Base-by-base conservation (phyloP, 2,113 vertebrate species). In the Mesembrinibis cayennensis region DNA sequence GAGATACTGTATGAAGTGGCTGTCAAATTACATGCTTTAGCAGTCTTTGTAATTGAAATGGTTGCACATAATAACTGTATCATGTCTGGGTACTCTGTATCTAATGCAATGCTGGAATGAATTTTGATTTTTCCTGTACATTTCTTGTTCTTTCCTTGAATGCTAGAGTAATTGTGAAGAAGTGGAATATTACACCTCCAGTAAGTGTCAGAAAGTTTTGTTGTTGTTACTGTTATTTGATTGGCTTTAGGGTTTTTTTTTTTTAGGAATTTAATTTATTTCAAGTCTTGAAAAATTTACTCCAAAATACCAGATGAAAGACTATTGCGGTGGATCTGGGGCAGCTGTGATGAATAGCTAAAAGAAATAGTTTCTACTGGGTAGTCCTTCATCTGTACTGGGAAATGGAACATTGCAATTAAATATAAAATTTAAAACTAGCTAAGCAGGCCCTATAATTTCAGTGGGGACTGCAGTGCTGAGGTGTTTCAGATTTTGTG, bases 1-100 rank as follows among this genome's bases (percentile, higher is more conserved):
- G 65, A 95, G 83, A 83, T 76, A 23, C 49, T 91, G 23, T 42
- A 12, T 80, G 72, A 84, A 89, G 49, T 56, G 36, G 29, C 84
- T 97, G 94, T 96, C 40, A 90, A 89, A 97, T 95, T 96, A 92
- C 61, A 95, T 89, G 82, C 85, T 82, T 96, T 96, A 95, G 58
- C 67, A 90, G 27, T 82, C 62, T 87, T 92, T 96, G 55, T 95
- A 96, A 96, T 89, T 97, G 94, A 97, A 96, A 95, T 93, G 36
- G 40, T 93, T 91, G 22, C 87, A 86, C 40, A 34, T 95, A 86
- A 95, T 88, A 88, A 87, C 56, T 84, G 59, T 93, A 84, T 96
- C 89, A 90, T 91, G 85, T 76, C 96, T 96, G 87, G 82, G 53
- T 90, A 76, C 52, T 71, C 85, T 90, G 81, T 96, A 73, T 52